Evolutionary conservation across 2,113 vertebrate species (phyloP).

Genomic region (Motacilla tschutschensis): DNA sequence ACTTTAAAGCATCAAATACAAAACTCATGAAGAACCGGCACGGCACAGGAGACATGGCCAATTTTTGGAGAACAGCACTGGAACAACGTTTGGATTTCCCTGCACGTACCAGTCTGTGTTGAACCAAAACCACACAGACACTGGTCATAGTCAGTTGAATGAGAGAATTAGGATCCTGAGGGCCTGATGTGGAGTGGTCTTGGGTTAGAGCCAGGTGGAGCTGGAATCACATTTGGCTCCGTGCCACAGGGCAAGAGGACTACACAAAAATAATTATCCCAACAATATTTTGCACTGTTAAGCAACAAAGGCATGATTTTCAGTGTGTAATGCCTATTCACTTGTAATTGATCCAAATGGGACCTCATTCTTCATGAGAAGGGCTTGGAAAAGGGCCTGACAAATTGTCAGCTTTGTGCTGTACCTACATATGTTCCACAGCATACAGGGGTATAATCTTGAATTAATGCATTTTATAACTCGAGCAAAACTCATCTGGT

Average conservation of each 20-base stretch:
- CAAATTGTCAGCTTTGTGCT: constrained; percentile 58
- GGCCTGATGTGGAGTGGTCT: not conserved
- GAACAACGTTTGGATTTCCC: not conserved
- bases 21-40: not conserved
- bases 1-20: not conserved
- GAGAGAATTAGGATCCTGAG: constrained; percentile 3
- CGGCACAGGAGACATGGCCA: not conserved
- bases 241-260: constrained; percentile 4
- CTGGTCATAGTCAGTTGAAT: not conserved
- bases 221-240: not conserved
- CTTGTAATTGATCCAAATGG: constrained; percentile 63
- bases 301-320: constrained; percentile 47
- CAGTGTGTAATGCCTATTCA: constrained; percentile 37
- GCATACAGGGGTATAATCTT: constrained; percentile 55
- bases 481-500: constrained; percentile 38
- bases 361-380: constrained; percentile 50
- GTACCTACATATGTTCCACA: constrained; percentile 63
- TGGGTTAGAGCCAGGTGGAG: constrained; percentile 36
- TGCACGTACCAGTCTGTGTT: not conserved
- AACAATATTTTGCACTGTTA: constrained; percentile 46
- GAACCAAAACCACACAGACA: not conserved
- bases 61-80: not conserved
- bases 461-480: constrained; percentile 67
- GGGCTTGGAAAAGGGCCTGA: constrained; percentile 54
- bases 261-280: constrained; percentile 38